Evolutionary conservation across 1,140 invertebrate species (phyloP).

Genomic region (Macrotrachela quadricornifera): DNA sequence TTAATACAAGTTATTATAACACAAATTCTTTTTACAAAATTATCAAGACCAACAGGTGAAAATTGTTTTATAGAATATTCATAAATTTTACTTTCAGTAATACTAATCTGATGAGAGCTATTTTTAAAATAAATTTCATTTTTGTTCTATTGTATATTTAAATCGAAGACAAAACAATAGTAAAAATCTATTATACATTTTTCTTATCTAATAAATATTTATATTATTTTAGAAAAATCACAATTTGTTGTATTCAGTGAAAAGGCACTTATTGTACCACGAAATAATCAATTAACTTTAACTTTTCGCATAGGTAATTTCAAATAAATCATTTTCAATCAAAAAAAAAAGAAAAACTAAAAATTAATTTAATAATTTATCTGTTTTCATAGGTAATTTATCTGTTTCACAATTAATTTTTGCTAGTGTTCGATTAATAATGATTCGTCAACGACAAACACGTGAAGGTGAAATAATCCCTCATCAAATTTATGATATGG

Average conservation of each 20-base stretch:
- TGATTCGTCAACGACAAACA: conserved; percentile 2
- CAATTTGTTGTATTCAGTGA: no score
- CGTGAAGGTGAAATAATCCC: conserved; percentile 3
- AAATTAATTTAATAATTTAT: no score
- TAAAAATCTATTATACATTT: no score
- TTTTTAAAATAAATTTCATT: no score
- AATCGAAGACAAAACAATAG: no score
- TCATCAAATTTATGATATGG: conserved; percentile 2
- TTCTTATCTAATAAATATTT: no score
- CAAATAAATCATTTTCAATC: conserved; percentile 6
- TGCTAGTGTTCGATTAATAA: not conserved
- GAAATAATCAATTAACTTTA: not conserved
- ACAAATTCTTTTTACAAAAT: conserved; percentile 5
- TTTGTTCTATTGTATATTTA: no score
- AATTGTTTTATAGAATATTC: no score
- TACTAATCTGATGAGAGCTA: no score
- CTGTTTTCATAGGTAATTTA: conserved; percentile 7
- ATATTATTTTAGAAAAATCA: no score
- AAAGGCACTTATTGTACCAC: not conserved
- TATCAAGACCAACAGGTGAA: not conserved
- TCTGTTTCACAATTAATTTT: not conserved
- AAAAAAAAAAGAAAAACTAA: no score
- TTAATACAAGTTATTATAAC: not conserved
- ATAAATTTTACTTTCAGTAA: no score
- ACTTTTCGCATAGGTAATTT: not conserved